Evolutionary conservation across 2,797 vertebrate species (phyloP), one percentile per base, ranked within the genome.

Genomic region (Alcedo quadribrachys): DNA sequence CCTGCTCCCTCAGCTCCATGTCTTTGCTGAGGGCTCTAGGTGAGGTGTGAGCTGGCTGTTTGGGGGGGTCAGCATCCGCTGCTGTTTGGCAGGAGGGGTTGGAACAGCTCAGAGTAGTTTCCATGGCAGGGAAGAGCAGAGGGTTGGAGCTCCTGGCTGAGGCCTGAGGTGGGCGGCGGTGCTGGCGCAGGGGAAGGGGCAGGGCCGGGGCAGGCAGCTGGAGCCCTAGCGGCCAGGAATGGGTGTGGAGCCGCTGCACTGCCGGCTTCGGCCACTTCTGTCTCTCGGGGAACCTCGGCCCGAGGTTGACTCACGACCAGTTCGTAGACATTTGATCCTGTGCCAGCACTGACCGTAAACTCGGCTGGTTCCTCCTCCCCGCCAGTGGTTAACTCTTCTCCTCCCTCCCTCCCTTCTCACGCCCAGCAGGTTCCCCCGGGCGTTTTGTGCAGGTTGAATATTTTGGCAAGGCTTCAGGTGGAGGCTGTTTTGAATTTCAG

Each of bases 391-490:
- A 79, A 51, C 63, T 91, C 63, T 27, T n/a, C 22, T 22, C 66
- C 7, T 37, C 20, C 77, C 32, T 33, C 32, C 32, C 24, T 51
- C 9, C 78, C 17, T 74, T 25, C 68, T 42, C 14, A 3, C 40
- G 25, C 45, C 68, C 45, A 11, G 71, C 18, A 21, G n/a, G 13
- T 7, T 13, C 16, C 19, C 33, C 3, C 15, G 6, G 27, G 12
- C 0, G 0, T 43, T 81, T 50, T 37, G 37, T 40, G 37, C 37
- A 40, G 37, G 37, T 12, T 33, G 22, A 45, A 24, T 0, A 8
- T n/a, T 57, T 42, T 68, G 20, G 24, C 2, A 24, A 58, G 70
- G 1, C 20, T n/a, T 42, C 0, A 0, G 32, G 12, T 22, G 7
- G 67, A 27, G 40, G 12, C 8, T 6, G 7, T 8, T 69, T 61